Base-by-base conservation (phyloP, 2,797 vertebrate species). In the Sebastolobus altivelis region DNA sequence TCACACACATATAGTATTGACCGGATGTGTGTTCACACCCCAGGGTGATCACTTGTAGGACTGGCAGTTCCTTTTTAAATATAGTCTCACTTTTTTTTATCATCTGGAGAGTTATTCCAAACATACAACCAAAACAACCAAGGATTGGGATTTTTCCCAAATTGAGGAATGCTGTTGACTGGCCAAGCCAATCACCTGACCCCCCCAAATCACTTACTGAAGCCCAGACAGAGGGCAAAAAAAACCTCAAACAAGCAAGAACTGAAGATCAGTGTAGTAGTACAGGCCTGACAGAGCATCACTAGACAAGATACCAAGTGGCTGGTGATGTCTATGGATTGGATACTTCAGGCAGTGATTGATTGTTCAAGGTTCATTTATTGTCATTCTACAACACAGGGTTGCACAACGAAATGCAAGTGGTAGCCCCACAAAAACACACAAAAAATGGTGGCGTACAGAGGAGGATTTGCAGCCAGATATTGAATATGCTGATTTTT, bases 211-310 rank as follows among this genome's bases (percentile, higher is more conserved):
- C 29, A 40, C 5, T 72, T 38, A 14, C 16, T 60, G 52, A 35
- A 33, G 38, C 61, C 29, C 27, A 74, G 13, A 11, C 11, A 60
- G 16, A 61, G 60, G 35, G 25, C 22, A 60, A 18, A 55, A 55
- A 31, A 7, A 3, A 35, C 2, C 6, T n/a, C 8, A 33, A 75
- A 29, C 8, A 31, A 56, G n/a, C 11, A 11, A 46, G 16, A 59
- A 16, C 7, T 46, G 29, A 35, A 33, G 12, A 31, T 16, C 38
- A 46, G 20, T 74, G 75, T 60, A 72, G 43, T 29, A 25, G 13
- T 46, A 46, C 43, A 65, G 65, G 52, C 20, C 62, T 59, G 33
- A 25, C 43, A 75, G 29, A 75, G 8, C 66, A 46, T 20, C 20
- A 38, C 4, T 25, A 40, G 10, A 25, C 16, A 35, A 40, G 10